A percentile compares a stretch with the other conserved stretches of the same genome.
phyloP scores from a whole-genome alignment of 2,797 vertebrate genomes.

The Neosilurus hyrtlii region DNA sequence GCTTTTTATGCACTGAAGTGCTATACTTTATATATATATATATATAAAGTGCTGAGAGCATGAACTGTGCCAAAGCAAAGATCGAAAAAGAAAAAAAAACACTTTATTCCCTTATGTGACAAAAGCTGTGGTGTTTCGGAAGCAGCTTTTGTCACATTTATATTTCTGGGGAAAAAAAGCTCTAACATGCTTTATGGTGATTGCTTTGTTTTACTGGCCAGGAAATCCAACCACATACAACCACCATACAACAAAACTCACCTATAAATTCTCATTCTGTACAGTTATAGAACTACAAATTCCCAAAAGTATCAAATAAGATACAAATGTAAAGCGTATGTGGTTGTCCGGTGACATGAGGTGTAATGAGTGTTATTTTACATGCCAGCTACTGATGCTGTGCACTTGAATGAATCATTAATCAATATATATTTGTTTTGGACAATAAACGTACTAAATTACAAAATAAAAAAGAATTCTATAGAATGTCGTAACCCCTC shows the following conservation, averaged over 20 bases:
- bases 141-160: slow-evolving; percentile 32
- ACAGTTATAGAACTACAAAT: slow-evolving; percentile 17
- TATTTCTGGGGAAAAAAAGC: slow-evolving; percentile 58
- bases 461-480: too few species aligned
- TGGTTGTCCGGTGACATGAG: neutral
- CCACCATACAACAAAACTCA: too few species aligned
- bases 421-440: neutral
- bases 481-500: too few species aligned
- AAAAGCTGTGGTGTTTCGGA: slow-evolving; percentile 26
- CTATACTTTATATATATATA: too few species aligned
- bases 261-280: slow-evolving; percentile 45
- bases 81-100: slow-evolving; percentile 29
- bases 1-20: slow-evolving; percentile 20
- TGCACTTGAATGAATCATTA: neutral
- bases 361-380: neutral
- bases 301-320: slow-evolving; percentile 1
- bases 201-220: slow-evolving; percentile 67
- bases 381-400: neutral
- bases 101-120: slow-evolving; percentile 34
- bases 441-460: neutral
- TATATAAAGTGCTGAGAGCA: slow-evolving; percentile 6
- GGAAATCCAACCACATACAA: too few species aligned
- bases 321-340: neutral
- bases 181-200: slow-evolving; percentile 63
- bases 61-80: slow-evolving; percentile 40